Conservation (phyloP, 2,888 invertebrate species). For the Sphaeridia pumilis region DNA sequence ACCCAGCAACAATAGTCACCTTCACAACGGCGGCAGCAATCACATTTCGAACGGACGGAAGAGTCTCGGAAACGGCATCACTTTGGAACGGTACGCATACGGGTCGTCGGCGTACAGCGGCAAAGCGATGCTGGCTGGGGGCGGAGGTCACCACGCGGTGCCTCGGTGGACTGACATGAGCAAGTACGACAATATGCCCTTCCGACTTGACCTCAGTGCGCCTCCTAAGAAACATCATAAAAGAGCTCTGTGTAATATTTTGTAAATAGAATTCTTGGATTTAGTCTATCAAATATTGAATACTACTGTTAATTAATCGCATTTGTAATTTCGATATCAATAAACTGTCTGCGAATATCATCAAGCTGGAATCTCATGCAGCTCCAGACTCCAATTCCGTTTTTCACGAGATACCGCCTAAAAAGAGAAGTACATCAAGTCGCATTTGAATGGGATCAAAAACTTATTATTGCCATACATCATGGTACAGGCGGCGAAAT, state of each 20-base stretch:
- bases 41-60: constrained; percentile 6
- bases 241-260: constrained; percentile 25
- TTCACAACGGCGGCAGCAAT: too few species aligned
- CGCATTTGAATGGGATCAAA: too few species aligned
- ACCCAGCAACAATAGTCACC: constrained; percentile 2
- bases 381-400: too few species aligned
- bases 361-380: too few species aligned
- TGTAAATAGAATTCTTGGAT: constrained; percentile 36
- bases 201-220: constrained; percentile 30
- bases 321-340: too few species aligned
- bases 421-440: too few species aligned
- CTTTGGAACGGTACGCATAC: constrained; percentile 5
- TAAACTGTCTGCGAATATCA: too few species aligned
- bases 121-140: too few species aligned
- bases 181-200: constrained; percentile 32
- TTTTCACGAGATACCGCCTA: too few species aligned
- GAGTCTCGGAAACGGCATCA: constrained; percentile 1
- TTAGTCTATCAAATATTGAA: neutral
- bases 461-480: too few species aligned
- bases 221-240: constrained; percentile 23
- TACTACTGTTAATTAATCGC: neutral
- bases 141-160: neutral
- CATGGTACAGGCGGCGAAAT: too few species aligned
- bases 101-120: neutral
- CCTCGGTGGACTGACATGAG: constrained; percentile 29